Base-by-base conservation (phyloP, 2,113 vertebrate species). In the Phylloscopus whistleri region DNA sequence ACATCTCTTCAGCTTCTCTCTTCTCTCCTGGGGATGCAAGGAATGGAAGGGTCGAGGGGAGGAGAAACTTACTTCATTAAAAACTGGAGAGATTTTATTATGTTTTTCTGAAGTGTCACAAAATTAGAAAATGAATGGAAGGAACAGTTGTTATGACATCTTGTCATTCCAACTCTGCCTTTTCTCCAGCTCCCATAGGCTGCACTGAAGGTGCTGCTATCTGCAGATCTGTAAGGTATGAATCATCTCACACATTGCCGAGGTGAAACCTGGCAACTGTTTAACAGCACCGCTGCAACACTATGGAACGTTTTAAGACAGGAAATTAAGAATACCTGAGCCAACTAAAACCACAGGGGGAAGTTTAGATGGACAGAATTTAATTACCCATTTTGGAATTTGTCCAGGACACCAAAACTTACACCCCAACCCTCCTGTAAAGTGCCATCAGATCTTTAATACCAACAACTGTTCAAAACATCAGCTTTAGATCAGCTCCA, bases 311-410 rank as follows among this genome's bases (percentile, higher is more conserved):
- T 83, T 97, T 93, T 89, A 77, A 95, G 53, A 86, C 91, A 92
- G 93, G 91, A 95, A 93, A 96, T 94, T 92, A 95, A 96, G 94
- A 74, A 75, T 93, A 84, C 60, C 86, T 84, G 92, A 96, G 96
- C 96, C 94, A 96, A 84, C 44, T 56, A 86, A 94, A 92, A 70
- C 93, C 90, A 69, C 89, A 62, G 89, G 70, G 89, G 87, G 75
- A 94, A 66, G 73, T 93, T 95, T 70, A 93, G 94, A 93, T 94
- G 89, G 89, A 93, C 87, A 93, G 95, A 91, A 96, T 96, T 94
- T 96, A 97, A 97, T 97, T 94, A 95, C 68, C 13, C 27, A 2
- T 59, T 31, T 56, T 97, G 96, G 96, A 96, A 84, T 92, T 86
- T 67, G 43, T 33, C 95, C 93, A 95, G 89, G 90, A 82, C 68